phyloP scores from a whole-genome alignment of 2,888 invertebrate species.

The Xylota segnis region DNA sequence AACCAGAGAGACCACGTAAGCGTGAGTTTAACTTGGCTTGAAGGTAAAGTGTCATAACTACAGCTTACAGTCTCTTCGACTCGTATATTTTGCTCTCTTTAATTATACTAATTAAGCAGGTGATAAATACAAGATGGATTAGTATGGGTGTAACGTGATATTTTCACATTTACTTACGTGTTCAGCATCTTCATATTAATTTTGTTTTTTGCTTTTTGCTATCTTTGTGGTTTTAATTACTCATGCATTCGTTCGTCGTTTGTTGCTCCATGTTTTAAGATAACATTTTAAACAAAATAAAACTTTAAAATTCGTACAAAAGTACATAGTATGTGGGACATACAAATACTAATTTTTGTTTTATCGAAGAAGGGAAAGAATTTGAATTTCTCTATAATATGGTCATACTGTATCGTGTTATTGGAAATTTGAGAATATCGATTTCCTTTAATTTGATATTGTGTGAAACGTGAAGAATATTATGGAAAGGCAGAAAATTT shows the following conservation, averaged over 20 bases:
- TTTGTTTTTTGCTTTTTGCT: not conserved
- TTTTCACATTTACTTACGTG: constrained; percentile 29
- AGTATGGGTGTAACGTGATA: constrained; percentile 30
- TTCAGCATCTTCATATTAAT: constrained; percentile 45
- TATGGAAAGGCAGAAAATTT: constrained; percentile 22
- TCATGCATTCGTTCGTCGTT: constrained; percentile 33
- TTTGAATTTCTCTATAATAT: constrained; percentile 18
- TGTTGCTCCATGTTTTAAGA: constrained; percentile 12
- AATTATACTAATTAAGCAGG: constrained; percentile 63
- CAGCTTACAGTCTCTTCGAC: constrained; percentile 46
- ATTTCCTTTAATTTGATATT: constrained; percentile 66
- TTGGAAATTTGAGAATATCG: constrained; percentile 58
- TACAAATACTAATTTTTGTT: not conserved
- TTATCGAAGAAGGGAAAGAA: not conserved
- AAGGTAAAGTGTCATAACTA: constrained; percentile 24
- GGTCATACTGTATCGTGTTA: constrained; percentile 19
- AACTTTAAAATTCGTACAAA: not conserved
- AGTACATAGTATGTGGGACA: no score
- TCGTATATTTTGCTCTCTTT: constrained; percentile 52
- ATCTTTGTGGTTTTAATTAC: constrained; percentile 28
- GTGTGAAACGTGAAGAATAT: constrained; percentile 11
- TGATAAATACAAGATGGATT: constrained; percentile 60
- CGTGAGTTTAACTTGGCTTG: constrained; percentile 4
- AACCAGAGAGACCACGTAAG: not conserved
- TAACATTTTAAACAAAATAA: constrained; percentile 8